Conservation (phyloP, 2,888 invertebrate genomes). For the Ypsolopha scabrella region DNA sequence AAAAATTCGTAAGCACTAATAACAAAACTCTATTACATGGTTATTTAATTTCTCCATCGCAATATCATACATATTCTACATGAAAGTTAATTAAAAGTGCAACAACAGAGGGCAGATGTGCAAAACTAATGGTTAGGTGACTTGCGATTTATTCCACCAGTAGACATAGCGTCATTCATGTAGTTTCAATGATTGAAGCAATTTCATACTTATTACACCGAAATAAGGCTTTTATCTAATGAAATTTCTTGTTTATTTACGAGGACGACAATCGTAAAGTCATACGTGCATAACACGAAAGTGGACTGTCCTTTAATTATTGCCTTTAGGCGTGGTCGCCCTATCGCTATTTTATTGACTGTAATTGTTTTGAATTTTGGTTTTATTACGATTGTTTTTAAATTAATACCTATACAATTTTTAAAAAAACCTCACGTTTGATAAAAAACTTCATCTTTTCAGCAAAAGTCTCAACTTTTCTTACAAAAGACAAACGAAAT, state of each 20-base stretch:
- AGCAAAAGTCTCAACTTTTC: too few species aligned
- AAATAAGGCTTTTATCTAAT: too few species aligned
- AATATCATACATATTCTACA: too few species aligned
- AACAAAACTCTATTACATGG: too few species aligned
- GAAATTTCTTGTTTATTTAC: too few species aligned
- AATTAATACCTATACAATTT: conserved; percentile 11
- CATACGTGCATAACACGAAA: background rate
- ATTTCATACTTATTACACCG: too few species aligned
- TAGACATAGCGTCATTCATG: background rate
- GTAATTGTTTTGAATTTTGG: too few species aligned
- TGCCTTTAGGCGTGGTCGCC: conserved; percentile 3
- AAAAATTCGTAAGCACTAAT: too few species aligned
- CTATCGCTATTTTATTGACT: background rate
- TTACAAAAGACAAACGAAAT: conserved; percentile 9
- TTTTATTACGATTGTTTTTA: background rate
- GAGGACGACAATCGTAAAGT: background rate
- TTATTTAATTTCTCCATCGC: too few species aligned
- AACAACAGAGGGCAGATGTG: conserved; percentile 23
- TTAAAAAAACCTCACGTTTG: too few species aligned
- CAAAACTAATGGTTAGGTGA: conserved; percentile 20
- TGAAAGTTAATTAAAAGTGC: conserved; percentile 17
- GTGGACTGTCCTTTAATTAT: background rate
- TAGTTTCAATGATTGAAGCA: too few species aligned
- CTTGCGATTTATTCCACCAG: conserved; percentile 14
- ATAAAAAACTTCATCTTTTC: too few species aligned